A percentile compares a stretch with the other conserved stretches of the same genome.
Conservation (phyloP, 2,888 invertebrate species). For the Melinaea menophilus region DNA sequence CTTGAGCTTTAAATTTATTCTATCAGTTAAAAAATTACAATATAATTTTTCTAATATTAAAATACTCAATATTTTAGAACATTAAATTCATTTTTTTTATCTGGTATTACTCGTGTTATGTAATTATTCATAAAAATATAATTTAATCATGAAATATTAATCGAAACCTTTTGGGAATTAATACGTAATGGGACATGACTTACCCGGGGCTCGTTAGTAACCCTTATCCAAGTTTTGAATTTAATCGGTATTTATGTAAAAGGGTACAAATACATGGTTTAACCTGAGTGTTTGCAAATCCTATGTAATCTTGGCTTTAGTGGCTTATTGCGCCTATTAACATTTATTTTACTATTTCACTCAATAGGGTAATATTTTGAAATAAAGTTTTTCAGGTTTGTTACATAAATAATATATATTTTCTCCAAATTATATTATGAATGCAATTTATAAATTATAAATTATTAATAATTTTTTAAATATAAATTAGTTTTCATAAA, state of each 20-base stretch:
- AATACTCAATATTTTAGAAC: too few species aligned
- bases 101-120: too few species aligned
- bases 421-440: too few species aligned
- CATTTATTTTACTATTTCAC: not conserved
- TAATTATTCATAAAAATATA: not conserved
- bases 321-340: slow-evolving; percentile 8
- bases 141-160: not conserved
- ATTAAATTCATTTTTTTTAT: too few species aligned
- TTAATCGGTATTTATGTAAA: slow-evolving; percentile 8
- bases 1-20: too few species aligned
- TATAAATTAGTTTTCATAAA: too few species aligned
- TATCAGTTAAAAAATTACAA: too few species aligned
- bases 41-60: too few species aligned
- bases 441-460: too few species aligned
- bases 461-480: too few species aligned
- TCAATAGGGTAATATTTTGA: not conserved
- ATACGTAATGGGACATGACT: slow-evolving; percentile 6
- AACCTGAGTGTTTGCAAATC: slow-evolving; percentile 15
- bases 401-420: not conserved
- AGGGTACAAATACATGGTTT: slow-evolving; percentile 12
- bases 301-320: slow-evolving; percentile 17
- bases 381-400: not conserved
- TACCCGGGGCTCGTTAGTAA: slow-evolving; percentile 10
- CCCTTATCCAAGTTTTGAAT: slow-evolving; percentile 10
- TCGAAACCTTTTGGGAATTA: slow-evolving; percentile 4